Evolutionary conservation across 2,888 invertebrate species (phyloP).

Genomic region (Trachelus troglodyta): DNA sequence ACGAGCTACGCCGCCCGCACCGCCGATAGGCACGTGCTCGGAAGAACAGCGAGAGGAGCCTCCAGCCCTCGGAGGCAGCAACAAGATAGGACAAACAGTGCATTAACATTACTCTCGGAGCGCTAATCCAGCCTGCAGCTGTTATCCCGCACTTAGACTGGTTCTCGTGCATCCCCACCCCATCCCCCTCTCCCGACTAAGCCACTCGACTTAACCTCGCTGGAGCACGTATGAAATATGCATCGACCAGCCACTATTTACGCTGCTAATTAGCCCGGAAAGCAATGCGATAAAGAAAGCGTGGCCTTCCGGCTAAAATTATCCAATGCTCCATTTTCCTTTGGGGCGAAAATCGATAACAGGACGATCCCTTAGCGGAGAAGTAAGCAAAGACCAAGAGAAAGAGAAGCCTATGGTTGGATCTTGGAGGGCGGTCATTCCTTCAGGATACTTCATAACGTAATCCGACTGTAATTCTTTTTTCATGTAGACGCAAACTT

Average conservation of each 20-base stretch:
- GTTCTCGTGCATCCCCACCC: neutral
- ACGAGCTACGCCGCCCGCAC: neutral
- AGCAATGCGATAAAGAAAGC: neutral
- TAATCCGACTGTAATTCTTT: too few relatives aligned
- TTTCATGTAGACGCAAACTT: too few relatives aligned
- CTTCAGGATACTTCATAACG: too few relatives aligned
- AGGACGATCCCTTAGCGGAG: too few relatives aligned
- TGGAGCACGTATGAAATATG: conserved; percentile 7
- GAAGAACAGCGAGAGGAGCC: neutral
- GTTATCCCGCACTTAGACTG: conserved; percentile 41
- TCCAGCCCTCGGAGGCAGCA: too few relatives aligned
- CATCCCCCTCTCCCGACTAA: neutral
- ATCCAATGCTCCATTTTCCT: too few relatives aligned
- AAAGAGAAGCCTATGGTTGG: too few relatives aligned
- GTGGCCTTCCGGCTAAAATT: too few relatives aligned
- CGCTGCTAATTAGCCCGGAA: conserved; percentile 12
- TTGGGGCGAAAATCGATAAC: too few relatives aligned
- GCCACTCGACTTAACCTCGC: conserved; percentile 5
- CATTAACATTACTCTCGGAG: conserved; percentile 40
- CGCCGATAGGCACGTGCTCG: neutral
- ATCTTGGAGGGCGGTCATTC: too few relatives aligned
- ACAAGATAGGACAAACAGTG: conserved; percentile 16
- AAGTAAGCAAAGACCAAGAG: too few relatives aligned
- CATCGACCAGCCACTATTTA: conserved; percentile 5
- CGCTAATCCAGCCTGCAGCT: conserved; percentile 44